Percentiles rank a stretch among this genome's conserved stretches.
These are phyloP conservation scores for Drosophila varians DNA, from an alignment of 1,140 invertebrate species.

Conservation along the genomic window DNA sequence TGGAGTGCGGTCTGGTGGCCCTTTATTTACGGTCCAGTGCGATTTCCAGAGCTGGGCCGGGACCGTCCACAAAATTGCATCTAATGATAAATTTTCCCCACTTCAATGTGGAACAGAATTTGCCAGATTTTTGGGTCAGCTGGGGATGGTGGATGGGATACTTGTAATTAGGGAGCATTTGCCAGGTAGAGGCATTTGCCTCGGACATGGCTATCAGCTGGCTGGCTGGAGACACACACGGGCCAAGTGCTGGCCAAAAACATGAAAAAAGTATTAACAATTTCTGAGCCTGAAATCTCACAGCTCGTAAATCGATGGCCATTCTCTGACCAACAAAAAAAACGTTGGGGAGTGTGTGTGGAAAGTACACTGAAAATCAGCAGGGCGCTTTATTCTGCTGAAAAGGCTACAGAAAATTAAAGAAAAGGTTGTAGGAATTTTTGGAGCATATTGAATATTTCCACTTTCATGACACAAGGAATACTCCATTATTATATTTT, in stretches of 20 bases:
- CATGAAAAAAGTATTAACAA: slow-evolving; percentile 25
- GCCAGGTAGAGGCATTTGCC: background rate
- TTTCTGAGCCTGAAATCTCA: slow-evolving; percentile 70
- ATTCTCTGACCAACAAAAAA: slow-evolving; percentile 14
- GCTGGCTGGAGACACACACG: too few relatives aligned
- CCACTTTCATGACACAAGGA: too few relatives aligned
- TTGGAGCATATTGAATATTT: too few relatives aligned
- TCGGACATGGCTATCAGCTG: slow-evolving; percentile 46
- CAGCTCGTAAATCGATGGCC: slow-evolving; percentile 75
- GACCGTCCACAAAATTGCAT: slow-evolving; percentile 39
- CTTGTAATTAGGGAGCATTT: slow-evolving; percentile 44
- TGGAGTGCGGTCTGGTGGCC: slow-evolving; percentile 16
- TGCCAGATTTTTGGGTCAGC: slow-evolving; percentile 16
- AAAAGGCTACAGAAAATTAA: too few relatives aligned
- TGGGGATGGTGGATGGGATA: slow-evolving; percentile 2
- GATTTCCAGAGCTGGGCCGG: slow-evolving; percentile 9
- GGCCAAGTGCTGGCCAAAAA: slow-evolving; percentile 8
- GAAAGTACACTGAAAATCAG: slow-evolving; percentile 1
- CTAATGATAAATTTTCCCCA: slow-evolving; percentile 46
- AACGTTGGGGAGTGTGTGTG: background rate
- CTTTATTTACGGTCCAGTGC: slow-evolving; percentile 40
- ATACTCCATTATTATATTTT: too few relatives aligned
- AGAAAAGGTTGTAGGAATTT: too few relatives aligned
- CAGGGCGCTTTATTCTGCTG: too few relatives aligned
- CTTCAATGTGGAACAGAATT: slow-evolving; percentile 31